Evolutionary conservation across 2,113 vertebrate species (phyloP).

Genomic region (Albula goreensis): DNA sequence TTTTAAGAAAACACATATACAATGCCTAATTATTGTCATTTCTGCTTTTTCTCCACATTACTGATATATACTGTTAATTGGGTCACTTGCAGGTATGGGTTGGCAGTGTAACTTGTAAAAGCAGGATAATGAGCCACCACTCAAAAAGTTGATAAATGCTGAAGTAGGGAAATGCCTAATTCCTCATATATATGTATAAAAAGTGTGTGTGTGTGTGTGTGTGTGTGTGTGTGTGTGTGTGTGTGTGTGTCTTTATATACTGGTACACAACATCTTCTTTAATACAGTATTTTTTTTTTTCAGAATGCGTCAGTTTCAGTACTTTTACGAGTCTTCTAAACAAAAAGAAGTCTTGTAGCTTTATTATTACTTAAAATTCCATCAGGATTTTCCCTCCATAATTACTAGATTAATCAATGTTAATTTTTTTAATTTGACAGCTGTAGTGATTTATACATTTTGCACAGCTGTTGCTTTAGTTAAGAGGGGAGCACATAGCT

Average conservation of each 20-base stretch:
- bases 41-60: not conserved
- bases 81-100: not conserved
- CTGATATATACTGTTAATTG: not conserved
- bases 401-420: not conserved
- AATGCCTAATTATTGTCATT: not conserved
- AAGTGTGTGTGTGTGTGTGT: no score
- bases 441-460: not conserved
- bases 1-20: not conserved
- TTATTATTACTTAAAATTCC: no score
- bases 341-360: no score
- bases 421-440: not conserved
- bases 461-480: not conserved
- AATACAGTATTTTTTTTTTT: not conserved
- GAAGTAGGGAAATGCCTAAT: not conserved
- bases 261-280: no score
- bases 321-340: no score
- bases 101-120: not conserved
- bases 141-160: not conserved
- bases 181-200: not conserved
- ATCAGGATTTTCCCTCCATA: no score
- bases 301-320: not conserved
- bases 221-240: no score
- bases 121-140: not conserved
- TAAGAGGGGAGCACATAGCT: not conserved
- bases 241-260: no score